Evolutionary conservation across 2,888 invertebrate genomes (phyloP).

Genomic region (Eulithis prunata): DNA sequence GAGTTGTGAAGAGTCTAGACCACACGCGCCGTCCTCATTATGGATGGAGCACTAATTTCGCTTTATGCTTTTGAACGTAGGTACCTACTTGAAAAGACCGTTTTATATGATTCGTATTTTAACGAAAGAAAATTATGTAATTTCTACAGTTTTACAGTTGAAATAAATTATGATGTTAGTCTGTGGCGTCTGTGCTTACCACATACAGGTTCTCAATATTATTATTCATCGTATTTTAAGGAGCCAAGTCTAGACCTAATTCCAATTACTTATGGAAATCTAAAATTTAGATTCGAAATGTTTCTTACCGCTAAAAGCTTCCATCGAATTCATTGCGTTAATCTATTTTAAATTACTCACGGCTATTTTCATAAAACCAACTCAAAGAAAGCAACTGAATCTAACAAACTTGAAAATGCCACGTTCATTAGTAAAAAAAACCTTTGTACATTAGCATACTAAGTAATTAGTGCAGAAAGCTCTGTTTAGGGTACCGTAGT

Average conservation of each 20-base stretch:
- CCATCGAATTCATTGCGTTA: constrained; percentile 24
- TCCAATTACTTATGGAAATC: constrained; percentile 2
- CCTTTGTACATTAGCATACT: constrained; percentile 53
- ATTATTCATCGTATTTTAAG: not conserved
- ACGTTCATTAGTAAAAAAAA: constrained; percentile 54
- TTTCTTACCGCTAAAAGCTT: constrained; percentile 11
- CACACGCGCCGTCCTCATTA: constrained; percentile 61
- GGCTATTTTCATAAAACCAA: constrained; percentile 34
- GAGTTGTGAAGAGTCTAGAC: constrained; percentile 37
- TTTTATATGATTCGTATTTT: constrained; percentile 10
- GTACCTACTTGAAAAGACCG: constrained; percentile 13
- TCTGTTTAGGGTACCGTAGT: constrained; percentile 11
- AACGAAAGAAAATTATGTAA: not conserved
- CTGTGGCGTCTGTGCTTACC: no score
- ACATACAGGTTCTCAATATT: no score
- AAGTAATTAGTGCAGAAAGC: constrained; percentile 54
- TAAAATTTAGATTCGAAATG: constrained; percentile 10
- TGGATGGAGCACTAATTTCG: constrained; percentile 58
- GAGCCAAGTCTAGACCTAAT: not conserved
- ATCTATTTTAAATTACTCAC: constrained; percentile 44
- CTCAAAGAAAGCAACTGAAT: constrained; percentile 32
- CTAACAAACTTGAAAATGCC: constrained; percentile 26
- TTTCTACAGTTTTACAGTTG: not conserved
- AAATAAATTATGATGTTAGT: not conserved
- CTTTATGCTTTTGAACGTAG: constrained; percentile 47